Percentiles rank a stretch among this genome's conserved stretches.
Evolutionary conservation across 2,113 vertebrate genomes (phyloP).

Genomic region (Pteropus alecto): DNA sequence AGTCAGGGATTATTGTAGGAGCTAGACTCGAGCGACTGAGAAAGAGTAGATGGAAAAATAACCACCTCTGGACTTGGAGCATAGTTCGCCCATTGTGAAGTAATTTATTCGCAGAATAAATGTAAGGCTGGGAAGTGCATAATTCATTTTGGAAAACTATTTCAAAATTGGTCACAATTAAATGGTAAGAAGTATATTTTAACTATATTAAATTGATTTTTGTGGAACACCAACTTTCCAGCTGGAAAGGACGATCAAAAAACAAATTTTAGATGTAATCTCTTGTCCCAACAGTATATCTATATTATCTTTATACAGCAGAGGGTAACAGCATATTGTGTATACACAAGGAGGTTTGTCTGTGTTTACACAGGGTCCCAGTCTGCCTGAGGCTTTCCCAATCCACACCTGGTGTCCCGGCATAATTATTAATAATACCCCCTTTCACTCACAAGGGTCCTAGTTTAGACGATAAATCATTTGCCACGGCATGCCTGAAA

Average conservation of each 20-base stretch:
- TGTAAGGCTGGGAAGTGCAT: neutral
- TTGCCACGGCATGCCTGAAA: neutral
- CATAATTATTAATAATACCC: neutral
- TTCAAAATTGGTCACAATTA: neutral
- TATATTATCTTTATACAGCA: neutral
- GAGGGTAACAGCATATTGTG: neutral
- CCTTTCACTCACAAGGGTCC: neutral
- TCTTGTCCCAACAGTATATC: neutral
- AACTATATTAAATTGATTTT: neutral
- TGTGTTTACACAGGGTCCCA: neutral
- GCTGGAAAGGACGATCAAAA: neutral
- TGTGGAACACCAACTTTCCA: neutral
- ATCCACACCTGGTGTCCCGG: neutral
- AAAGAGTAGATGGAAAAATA: neutral
- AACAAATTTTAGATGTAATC: neutral
- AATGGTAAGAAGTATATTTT: neutral
- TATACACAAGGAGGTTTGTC: neutral
- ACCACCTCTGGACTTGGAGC: neutral
- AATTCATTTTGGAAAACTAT: neutral
- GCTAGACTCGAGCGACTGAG: neutral
- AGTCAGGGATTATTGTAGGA: neutral
- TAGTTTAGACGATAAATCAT: neutral
- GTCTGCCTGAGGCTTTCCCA: neutral
- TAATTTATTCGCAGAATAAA: neutral
- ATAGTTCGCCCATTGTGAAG: neutral